A percentile compares a stretch with the other conserved stretches of the same genome.
Evolutionary conservation across 2,797 vertebrate genomes (phyloP).

Genomic region (Neostethus bicornis): DNA sequence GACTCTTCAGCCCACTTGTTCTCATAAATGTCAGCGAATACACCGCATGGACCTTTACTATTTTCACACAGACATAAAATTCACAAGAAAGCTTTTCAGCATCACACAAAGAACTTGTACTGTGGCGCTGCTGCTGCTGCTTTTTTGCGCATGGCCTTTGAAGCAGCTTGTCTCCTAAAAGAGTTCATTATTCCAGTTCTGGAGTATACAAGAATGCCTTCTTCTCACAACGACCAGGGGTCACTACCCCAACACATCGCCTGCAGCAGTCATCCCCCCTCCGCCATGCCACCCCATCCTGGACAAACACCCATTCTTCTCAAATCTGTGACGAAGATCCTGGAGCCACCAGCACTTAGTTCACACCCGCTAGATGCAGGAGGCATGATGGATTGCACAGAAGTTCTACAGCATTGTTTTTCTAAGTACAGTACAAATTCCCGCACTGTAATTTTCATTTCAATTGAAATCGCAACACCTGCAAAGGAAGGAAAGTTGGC

Average conservation of each 20-base stretch:
- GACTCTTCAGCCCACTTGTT: slow-evolving; percentile 46
- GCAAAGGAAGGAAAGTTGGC: slow-evolving; percentile 61
- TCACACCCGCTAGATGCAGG: slow-evolving; percentile 52
- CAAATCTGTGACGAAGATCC: slow-evolving; percentile 70
- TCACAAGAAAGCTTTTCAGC: slow-evolving; percentile 77
- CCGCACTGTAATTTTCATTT: slow-evolving; percentile 64
- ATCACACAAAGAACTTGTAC: slow-evolving; percentile 68
- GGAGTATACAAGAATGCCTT: slow-evolving; percentile 69
- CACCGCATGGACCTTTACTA: slow-evolving; percentile 65
- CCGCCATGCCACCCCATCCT: slow-evolving; percentile 20
- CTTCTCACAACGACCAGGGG: slow-evolving; percentile 70
- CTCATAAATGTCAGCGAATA: slow-evolving; percentile 61
- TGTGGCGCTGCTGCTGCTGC: slow-evolving; percentile 61
- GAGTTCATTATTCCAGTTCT: slow-evolving; percentile 74
- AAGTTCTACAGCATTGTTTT: slow-evolving; percentile 59
- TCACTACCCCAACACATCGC: slow-evolving; percentile 58
- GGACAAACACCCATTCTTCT: slow-evolving; percentile 78
- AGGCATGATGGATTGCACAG: slow-evolving; percentile 71
- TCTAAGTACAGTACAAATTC: slow-evolving; percentile 56
- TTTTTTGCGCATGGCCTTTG: slow-evolving; percentile 69
- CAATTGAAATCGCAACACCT: slow-evolving; percentile 63
- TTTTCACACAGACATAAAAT: slow-evolving; percentile 57
- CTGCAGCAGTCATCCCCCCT: slow-evolving; percentile 22
- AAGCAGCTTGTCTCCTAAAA: slow-evolving; percentile 74
- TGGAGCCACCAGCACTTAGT: slow-evolving; percentile 64